These are phyloP conservation scores for Rattus rattus DNA, from an alignment of 2,113 vertebrate species.

Conservation along the genomic window DNA sequence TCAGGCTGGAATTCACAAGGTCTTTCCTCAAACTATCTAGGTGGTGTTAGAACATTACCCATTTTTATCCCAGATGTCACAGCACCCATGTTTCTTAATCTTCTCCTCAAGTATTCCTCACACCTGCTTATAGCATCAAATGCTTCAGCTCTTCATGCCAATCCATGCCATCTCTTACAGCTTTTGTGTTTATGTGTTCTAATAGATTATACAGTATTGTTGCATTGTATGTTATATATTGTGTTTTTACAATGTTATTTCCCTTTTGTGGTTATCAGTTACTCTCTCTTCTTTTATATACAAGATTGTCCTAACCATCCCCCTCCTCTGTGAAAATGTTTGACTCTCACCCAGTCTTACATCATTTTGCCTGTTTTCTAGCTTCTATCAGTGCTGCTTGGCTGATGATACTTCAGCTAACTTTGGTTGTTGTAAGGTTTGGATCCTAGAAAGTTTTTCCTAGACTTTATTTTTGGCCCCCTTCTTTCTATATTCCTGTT, in stretches of 20 bases:
- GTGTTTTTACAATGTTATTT: neutral
- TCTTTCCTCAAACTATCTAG: neutral
- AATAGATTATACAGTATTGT: too few species aligned
- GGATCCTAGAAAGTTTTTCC: neutral
- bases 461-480: neutral
- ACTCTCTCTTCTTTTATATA: neutral
- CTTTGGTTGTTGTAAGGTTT: neutral
- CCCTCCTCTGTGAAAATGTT: neutral
- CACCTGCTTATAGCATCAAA: neutral
- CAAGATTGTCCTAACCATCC: neutral
- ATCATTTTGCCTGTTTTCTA: neutral
- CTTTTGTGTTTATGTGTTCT: neutral
- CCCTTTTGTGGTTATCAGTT: neutral
- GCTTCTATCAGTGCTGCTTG: neutral
- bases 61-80: neutral
- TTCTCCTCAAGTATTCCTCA: neutral
- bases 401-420: fast-evolving
- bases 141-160: too few species aligned
- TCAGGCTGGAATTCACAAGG: neutral
- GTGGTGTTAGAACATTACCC: neutral
- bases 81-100: neutral
- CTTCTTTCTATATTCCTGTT: neutral
- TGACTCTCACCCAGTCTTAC: neutral
- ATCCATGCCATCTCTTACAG: neutral
- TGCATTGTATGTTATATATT: neutral